Conservation (phyloP, 1,140 invertebrate genomes). For the Sitophilus oryzae region DNA sequence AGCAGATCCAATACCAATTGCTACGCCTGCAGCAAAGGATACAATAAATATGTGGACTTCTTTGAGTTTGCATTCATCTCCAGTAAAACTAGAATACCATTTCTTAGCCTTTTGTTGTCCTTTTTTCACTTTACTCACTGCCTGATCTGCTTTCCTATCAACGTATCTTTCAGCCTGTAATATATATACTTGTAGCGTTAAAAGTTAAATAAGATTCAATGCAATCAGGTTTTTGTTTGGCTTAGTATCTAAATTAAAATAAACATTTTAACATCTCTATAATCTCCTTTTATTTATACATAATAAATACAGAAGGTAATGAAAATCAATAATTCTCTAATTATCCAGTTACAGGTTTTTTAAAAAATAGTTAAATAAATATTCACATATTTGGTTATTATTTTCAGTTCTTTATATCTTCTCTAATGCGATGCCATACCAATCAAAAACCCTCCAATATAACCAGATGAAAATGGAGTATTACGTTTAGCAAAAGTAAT, state of each 20-base stretch:
- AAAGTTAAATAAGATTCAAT: no score
- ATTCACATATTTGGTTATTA: constrained; percentile 1
- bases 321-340: no score
- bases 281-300: no score
- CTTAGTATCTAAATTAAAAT: background rate
- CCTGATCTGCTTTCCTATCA: constrained; percentile 20
- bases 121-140: constrained; percentile 12
- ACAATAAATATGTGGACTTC: constrained; percentile 23
- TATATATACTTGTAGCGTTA: no score
- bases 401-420: no score
- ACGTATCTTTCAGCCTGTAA: constrained; percentile 19
- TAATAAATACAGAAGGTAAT: no score
- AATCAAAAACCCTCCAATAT: constrained; percentile 79
- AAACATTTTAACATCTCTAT: no score
- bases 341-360: no score
- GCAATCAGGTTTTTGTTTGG: background rate
- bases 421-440: constrained; percentile 28
- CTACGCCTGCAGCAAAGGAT: constrained; percentile 22
- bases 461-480: constrained; percentile 71
- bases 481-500: constrained; percentile 67
- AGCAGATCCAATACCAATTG: constrained; percentile 23
- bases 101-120: constrained; percentile 16
- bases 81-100: constrained; percentile 16
- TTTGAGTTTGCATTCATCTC: constrained; percentile 7
- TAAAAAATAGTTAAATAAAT: no score